phyloP scores from a whole-genome alignment of 2,797 vertebrate species.

The Botia almorhae region DNA sequence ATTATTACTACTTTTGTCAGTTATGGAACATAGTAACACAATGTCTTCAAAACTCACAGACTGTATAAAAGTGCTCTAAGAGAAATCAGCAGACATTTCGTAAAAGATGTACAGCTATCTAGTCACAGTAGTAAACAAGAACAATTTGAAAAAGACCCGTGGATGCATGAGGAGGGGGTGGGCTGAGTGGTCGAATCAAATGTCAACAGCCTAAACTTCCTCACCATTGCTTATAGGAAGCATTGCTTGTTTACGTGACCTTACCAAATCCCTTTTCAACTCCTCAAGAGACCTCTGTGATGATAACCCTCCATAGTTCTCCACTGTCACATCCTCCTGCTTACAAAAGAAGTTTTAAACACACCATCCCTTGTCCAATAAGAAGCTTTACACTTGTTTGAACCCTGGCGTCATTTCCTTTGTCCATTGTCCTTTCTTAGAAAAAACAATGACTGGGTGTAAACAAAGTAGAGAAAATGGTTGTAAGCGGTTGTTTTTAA shows the following conservation, averaged over 20 bases:
- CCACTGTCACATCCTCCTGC: conserved; percentile 25
- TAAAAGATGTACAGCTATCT: too few relatives aligned
- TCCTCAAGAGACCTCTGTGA: not conserved
- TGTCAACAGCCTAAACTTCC: not conserved
- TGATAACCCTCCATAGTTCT: conserved; percentile 8
- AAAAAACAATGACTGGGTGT: not conserved
- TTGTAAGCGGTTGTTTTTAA: too few relatives aligned
- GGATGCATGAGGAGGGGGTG: not conserved
- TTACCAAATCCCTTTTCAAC: not conserved
- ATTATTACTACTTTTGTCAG: too few relatives aligned
- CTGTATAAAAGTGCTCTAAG: too few relatives aligned
- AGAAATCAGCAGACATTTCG: too few relatives aligned
- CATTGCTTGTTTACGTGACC: conserved; percentile 17
- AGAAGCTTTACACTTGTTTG: not conserved
- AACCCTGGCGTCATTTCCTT: not conserved
- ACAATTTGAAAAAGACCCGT: not conserved
- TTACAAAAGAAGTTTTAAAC: not conserved
- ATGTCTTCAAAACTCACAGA: too few relatives aligned
- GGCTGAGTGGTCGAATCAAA: too few relatives aligned
- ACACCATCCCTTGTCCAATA: not conserved
- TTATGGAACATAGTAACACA: too few relatives aligned
- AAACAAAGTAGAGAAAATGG: too few relatives aligned
- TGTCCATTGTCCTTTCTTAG: not conserved
- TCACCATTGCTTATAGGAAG: conserved; percentile 31
- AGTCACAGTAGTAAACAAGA: not conserved